Evolutionary conservation across 2,888 invertebrate genomes (phyloP), one percentile per base, ranked within the genome.

Genomic region (Eristalis pertinax): DNA sequence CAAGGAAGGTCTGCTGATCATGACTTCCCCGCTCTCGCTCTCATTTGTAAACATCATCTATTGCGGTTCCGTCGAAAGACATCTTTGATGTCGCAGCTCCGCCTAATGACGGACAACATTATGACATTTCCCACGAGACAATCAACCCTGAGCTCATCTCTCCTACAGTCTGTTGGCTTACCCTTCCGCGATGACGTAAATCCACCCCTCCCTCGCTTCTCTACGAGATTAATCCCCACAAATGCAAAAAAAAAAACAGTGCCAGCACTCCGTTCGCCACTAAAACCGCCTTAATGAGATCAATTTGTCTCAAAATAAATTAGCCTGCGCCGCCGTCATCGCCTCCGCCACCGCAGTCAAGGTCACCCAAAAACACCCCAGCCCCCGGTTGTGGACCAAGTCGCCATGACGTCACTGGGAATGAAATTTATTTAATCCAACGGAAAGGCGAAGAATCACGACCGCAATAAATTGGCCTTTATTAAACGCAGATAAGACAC

Each of bases 401-500:
- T 10, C 50, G 50, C 41, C 29, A 68, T 69, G 73, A 73, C 83
- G 78, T 78, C 83, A 84, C 63, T 60, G 13, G 19, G 43, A 24
- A 10, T 50, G n/a, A 22, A 63, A 73, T 78, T 63, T 68, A 63
- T 24, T 26, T 68, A 73, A 67, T 77, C 62, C 72, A 72, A 32
- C 32, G 58, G 60, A 56, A 62, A 38, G 43, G 43, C 60, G 50
- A 62, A 74, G 58, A 74, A 81, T 69, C 80, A 80, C 80, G 80
- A 75, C 29, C 56, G 41, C 32, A 63, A 81, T 75, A 74, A 81
- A 75, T 81, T 75, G 74, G 13, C 74, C 80, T 81, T 81, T 74
- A 81, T 81, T 75, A 81, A 81, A 74, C 62, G 50, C 74, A 80
- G 80, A 74, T 74, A 81, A 68, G 74, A 74, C 68, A 68, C 63